Percentiles rank a stretch among this genome's conserved stretches.
These are phyloP conservation scores for Bombycilla garrulus DNA, from an alignment of 2,113 vertebrate genomes.

Conservation along the genomic window DNA sequence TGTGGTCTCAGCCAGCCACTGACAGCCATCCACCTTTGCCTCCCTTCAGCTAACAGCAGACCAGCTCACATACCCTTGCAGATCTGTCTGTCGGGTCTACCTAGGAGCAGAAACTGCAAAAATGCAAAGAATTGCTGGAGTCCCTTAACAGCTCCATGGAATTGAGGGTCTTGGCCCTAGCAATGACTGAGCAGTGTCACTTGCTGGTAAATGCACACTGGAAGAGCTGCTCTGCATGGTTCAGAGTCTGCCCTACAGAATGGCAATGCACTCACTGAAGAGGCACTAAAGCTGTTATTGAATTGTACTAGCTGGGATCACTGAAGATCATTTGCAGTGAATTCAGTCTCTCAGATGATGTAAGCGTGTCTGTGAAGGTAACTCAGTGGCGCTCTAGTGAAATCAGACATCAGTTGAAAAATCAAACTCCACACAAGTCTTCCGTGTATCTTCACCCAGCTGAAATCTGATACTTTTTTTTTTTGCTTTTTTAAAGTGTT, in stretches of 20 bases:
- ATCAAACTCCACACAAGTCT: background rate
- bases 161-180: background rate
- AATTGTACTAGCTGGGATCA: background rate
- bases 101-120: background rate
- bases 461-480: background rate
- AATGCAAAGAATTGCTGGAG: background rate
- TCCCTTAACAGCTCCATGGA: background rate
- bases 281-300: background rate
- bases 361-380: background rate
- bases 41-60: background rate
- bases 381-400: background rate
- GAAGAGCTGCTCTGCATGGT: rapidly evolving
- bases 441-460: background rate
- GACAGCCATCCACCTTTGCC: background rate
- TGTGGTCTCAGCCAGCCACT: background rate
- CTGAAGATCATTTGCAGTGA: background rate
- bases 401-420: background rate
- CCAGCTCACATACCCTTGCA: rapidly evolving
- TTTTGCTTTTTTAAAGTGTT: rapidly evolving
- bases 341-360: background rate
- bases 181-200: background rate
- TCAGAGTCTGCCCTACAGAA: background rate
- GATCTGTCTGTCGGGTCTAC: rapidly evolving
- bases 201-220: background rate
- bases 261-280: background rate